Evolutionary conservation across 2,888 invertebrate species (phyloP).

Genomic region (Drosophila vallismaia): DNA sequence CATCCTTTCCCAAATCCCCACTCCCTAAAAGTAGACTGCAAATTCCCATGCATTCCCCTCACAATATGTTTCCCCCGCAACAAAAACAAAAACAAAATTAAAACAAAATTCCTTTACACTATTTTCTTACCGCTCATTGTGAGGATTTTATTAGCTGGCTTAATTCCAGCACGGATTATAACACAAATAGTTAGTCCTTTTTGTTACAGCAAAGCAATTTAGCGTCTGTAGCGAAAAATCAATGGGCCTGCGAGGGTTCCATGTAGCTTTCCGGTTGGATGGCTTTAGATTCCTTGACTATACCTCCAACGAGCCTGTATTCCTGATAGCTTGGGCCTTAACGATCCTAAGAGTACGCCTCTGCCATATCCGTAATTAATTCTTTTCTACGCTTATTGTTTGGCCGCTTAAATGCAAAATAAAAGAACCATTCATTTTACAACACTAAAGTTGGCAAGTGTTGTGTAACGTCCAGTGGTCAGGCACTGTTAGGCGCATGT

Average conservation of each 20-base stretch:
- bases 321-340: too few species aligned
- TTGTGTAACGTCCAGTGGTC: not conserved
- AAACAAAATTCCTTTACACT: not conserved
- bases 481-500: not conserved
- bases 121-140: slow-evolving; percentile 68
- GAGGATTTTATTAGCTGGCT: not conserved
- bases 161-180: slow-evolving; percentile 19
- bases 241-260: slow-evolving; percentile 13
- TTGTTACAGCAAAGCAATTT: not conserved
- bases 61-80: not conserved
- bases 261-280: not conserved
- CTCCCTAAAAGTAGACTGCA: slow-evolving; percentile 67
- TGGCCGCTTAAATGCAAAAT: slow-evolving; percentile 8
- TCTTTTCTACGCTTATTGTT: not conserved
- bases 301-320: too few species aligned
- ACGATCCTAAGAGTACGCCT: not conserved
- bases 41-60: slow-evolving; percentile 57
- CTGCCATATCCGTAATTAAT: slow-evolving; percentile 3
- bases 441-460: not conserved
- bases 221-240: slow-evolving; percentile 27
- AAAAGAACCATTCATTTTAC: not conserved
- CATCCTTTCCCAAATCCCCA: slow-evolving; percentile 5
- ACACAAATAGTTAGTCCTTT: slow-evolving; percentile 6
- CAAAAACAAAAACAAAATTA: not conserved
- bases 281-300: not conserved